phyloP scores from a whole-genome alignment of 2,888 invertebrate species.

The Andrena chrysosceles region DNA sequence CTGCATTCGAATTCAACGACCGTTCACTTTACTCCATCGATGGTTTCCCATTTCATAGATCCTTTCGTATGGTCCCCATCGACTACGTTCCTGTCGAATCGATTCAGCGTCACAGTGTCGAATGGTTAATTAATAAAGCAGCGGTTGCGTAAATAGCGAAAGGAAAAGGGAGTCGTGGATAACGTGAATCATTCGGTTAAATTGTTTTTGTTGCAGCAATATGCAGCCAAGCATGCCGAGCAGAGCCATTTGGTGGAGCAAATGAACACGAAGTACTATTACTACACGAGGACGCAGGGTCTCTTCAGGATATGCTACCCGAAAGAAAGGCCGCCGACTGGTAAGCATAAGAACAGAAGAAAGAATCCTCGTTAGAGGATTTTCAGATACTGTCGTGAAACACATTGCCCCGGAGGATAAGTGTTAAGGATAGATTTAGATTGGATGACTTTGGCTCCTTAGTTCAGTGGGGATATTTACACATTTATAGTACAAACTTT shows the following conservation, averaged over 20 bases:
- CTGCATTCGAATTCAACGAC: conserved; percentile 50
- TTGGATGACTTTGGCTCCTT: no score
- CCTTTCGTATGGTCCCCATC: conserved; percentile 21
- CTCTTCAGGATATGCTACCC: conserved; percentile 98
- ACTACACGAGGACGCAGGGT: conserved; percentile 96
- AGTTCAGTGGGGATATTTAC: no score
- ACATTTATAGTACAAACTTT: no score
- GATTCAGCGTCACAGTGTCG: conserved; percentile 1
- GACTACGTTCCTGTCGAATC: background rate
- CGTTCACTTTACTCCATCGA: conserved; percentile 29
- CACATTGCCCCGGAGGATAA: no score
- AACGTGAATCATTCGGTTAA: conserved; percentile 43
- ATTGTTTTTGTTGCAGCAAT: conserved; percentile 86
- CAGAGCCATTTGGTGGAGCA: conserved; percentile 90
- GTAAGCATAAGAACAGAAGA: conserved; percentile 86
- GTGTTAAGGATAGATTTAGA: no score
- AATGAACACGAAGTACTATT: conserved; percentile 94
- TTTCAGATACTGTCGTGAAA: no score
- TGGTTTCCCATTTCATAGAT: conserved; percentile 15
- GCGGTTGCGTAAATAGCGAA: background rate
- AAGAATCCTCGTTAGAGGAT: background rate
- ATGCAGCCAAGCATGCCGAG: conserved; percentile 90
- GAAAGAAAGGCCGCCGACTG: conserved; percentile 94
- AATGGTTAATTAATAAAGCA: conserved; percentile 16
- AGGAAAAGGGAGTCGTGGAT: conserved; percentile 10